Evolutionary conservation across 2,888 invertebrate species (phyloP).

Genomic region (Nemotelus nigrinus): DNA sequence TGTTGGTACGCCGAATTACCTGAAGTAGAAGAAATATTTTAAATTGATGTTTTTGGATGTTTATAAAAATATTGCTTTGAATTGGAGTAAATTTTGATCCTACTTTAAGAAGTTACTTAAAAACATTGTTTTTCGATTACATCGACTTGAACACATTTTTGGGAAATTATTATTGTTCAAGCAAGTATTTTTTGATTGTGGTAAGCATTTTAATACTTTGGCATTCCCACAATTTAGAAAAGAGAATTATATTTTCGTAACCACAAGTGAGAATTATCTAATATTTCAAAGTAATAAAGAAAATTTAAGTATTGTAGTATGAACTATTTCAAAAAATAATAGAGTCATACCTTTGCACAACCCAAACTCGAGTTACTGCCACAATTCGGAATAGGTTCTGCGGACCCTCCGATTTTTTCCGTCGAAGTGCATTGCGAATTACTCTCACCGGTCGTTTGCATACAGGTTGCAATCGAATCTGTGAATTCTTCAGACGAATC

Average conservation of each 20-base stretch:
- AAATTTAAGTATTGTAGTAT: constrained; percentile 43
- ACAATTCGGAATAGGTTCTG: constrained; percentile 65
- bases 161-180: too few species aligned
- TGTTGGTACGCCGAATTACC: constrained; percentile 68
- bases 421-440: constrained; percentile 67
- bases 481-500: constrained; percentile 82
- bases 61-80: too few species aligned
- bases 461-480: constrained; percentile 76
- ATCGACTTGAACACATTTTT: too few species aligned
- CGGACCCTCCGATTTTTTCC: constrained; percentile 69
- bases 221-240: too few species aligned
- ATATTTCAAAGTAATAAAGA: constrained; percentile 48
- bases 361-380: constrained; percentile 61
- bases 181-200: too few species aligned
- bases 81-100: too few species aligned
- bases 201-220: too few species aligned
- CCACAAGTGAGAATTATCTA: too few species aligned
- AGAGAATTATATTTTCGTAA: too few species aligned
- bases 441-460: constrained; percentile 64
- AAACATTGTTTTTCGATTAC: too few species aligned
- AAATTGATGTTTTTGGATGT: not conserved
- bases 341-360: constrained; percentile 49
- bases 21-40: constrained; percentile 64
- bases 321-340: not conserved
- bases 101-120: too few species aligned